Evolutionary conservation across 2,888 invertebrate genomes (phyloP).

Genomic region (Netelia melanura): DNA sequence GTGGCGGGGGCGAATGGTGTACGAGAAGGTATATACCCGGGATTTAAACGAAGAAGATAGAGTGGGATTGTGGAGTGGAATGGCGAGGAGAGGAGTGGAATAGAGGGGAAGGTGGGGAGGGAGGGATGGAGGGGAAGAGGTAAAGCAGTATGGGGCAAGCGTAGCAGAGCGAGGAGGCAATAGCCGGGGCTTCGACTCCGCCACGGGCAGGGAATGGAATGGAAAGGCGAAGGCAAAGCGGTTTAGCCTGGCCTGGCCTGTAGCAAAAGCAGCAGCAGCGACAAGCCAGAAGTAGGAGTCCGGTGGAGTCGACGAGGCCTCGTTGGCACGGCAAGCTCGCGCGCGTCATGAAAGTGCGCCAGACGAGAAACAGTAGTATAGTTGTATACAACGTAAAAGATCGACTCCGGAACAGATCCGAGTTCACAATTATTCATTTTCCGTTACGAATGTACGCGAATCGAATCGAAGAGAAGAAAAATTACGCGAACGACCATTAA

Average conservation of each 20-base stretch:
- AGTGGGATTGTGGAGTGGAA: conserved; percentile 34
- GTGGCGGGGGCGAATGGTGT: conserved; percentile 40
- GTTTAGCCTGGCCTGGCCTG: conserved; percentile 63
- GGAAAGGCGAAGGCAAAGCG: conserved; percentile 68
- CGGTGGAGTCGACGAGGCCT: conserved; percentile 65
- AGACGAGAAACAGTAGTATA: conserved; percentile 51
- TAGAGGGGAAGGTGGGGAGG: conserved; percentile 34
- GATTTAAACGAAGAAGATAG: conserved; percentile 33
- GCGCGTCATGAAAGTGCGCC: conserved; percentile 67
- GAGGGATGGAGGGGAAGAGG: conserved; percentile 18
- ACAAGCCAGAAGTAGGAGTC: conserved; percentile 52
- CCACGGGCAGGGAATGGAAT: conserved; percentile 61
- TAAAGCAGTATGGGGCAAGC: conserved; percentile 36
- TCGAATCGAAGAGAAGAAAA: too few relatives aligned
- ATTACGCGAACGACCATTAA: too few relatives aligned
- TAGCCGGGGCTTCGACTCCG: conserved; percentile 52
- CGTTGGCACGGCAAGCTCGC: conserved; percentile 63
- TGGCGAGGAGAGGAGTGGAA: conserved; percentile 17
- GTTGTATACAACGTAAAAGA: neutral
- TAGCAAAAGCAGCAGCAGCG: conserved; percentile 59
- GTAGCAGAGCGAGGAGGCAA: conserved; percentile 56
- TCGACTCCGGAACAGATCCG: too few relatives aligned
- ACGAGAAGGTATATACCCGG: conserved; percentile 27
- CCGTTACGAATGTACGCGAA: too few relatives aligned
- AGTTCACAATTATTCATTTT: too few relatives aligned